Base-by-base conservation (phyloP, 2,113 vertebrate genomes). In the Pollimyrus isidori region DNA sequence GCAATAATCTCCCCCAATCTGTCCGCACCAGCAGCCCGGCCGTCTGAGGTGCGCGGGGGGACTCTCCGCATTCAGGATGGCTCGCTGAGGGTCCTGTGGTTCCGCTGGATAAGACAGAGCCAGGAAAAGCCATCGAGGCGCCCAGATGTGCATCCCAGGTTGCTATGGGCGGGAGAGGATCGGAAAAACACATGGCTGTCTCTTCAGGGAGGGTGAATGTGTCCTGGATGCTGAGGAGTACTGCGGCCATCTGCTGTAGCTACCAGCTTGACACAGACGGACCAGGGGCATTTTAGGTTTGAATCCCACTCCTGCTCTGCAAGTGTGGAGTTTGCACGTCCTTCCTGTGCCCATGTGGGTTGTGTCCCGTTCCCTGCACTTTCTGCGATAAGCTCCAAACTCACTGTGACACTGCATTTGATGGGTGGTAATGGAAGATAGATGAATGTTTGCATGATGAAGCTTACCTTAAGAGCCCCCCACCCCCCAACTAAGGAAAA, bases 61-160 rank as follows among this genome's bases (percentile, higher is more conserved):
- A 1, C 11, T 69, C 86, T 56, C n/a, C 23, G n/a, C 21, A 23
- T 42, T 88, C 1, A 11, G 21, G 56, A 26, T 6, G 10, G 17
- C 42, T 13, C 11, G 11, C 26, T 7, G 30, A 39, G 52, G 52
- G 52, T 30, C 52, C 39, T 26, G 21, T 49, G 35, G 10, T 49
- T 89, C 88, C 10, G 35, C 7, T 23, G 30, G 89, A 35, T 90
- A 87, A 91, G 87, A 89, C 87, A 89, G 56, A 90, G 90, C 86
- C 91, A 92, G 91, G 92, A 91, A 93, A 93, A 93, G 84, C 84
- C 92, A 93, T 93, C 87, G 90, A 87, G 87, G 88, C 86, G 89
- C 86, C 92, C 90, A 90, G 76, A 91, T 90, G 86, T 88, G 87
- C 88, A 88, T 88, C 89, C 91, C 86, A 30, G 86, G 65, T 90